phyloP scores from a whole-genome alignment of 2,113 vertebrate genomes.

The Neotragus pygmaeus region DNA sequence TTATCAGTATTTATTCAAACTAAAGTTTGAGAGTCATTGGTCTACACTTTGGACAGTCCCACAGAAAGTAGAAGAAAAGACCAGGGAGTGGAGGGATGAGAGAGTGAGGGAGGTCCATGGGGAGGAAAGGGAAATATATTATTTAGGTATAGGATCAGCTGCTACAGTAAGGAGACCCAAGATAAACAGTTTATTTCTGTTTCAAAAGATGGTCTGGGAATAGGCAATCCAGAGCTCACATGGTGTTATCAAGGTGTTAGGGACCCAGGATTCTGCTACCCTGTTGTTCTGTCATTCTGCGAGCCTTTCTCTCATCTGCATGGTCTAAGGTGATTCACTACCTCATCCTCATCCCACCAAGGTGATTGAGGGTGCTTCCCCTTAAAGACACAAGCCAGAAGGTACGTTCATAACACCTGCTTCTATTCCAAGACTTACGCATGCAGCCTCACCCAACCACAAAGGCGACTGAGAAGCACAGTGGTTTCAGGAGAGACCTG shows the following conservation, averaged over 20 bases:
- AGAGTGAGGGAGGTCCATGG: no score
- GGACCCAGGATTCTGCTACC: not conserved
- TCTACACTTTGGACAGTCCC: not conserved
- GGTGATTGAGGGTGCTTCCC: not conserved
- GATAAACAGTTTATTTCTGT: not conserved
- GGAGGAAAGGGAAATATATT: not conserved
- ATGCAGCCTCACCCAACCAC: not conserved
- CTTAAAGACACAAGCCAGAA: not conserved
- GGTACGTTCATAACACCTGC: not conserved
- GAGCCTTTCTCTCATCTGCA: not conserved
- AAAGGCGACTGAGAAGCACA: not conserved
- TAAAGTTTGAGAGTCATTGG: not conserved
- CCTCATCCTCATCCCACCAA: not conserved
- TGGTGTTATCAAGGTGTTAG: accelerated
- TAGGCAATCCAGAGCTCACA: not conserved
- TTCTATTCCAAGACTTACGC: not conserved
- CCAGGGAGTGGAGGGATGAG: not conserved
- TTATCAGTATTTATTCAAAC: not conserved
- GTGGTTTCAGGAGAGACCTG: not conserved
- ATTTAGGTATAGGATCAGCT: not conserved
- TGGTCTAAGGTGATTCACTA: not conserved
- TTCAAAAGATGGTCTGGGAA: accelerated
- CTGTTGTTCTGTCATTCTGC: not conserved
- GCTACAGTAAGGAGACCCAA: not conserved
- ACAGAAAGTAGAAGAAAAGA: not conserved